Evolutionary conservation across 2,113 vertebrate species (phyloP).

Genomic region (Rhombomys opimus): DNA sequence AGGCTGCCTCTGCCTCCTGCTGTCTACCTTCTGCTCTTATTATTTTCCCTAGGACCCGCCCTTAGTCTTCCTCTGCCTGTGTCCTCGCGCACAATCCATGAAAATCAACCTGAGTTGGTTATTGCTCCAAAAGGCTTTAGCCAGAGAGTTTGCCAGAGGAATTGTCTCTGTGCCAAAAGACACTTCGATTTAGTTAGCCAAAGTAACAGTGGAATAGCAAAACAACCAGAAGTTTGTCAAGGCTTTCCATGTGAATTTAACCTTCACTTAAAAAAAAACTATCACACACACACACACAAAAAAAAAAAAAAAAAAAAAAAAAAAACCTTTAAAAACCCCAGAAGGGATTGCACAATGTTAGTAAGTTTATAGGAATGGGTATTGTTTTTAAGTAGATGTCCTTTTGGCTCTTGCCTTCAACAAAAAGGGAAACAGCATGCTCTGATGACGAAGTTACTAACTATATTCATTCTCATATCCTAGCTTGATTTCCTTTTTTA

Average conservation of each 20-base stretch:
- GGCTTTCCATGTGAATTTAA: conserved; percentile 69
- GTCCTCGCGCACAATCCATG: conserved; percentile 67
- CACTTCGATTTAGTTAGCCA: conserved; percentile 83
- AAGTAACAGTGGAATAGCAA: conserved; percentile 80
- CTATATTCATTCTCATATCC: conserved; percentile 49
- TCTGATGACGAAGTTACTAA: conserved; percentile 56
- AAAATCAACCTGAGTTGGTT: conserved; percentile 78
- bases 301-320: conserved; percentile 39
- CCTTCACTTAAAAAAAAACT: conserved; percentile 50
- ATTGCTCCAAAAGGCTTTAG: conserved; percentile 84
- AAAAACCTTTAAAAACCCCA: conserved; percentile 30
- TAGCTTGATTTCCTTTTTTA: conserved; percentile 59
- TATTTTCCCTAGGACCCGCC: not conserved
- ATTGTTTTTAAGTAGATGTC: not conserved
- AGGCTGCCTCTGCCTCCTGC: conserved; percentile 81
- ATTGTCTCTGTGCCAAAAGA: conserved; percentile 83
- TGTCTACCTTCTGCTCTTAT: not conserved
- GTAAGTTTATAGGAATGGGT: conserved; percentile 47
- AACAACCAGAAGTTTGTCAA: conserved; percentile 39
- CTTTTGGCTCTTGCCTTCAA: not conserved
- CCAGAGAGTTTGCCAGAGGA: conserved; percentile 83
- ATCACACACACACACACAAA: too few relatives aligned
- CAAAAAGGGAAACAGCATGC: conserved; percentile 58
- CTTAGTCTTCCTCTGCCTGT: conserved; percentile 7
- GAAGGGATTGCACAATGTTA: conserved; percentile 45